Percentiles rank a stretch among this genome's conserved stretches.
These are phyloP conservation scores for Tetragonula carbonaria DNA, from an alignment of 2,888 invertebrate species.

Conservation along the genomic window DNA sequence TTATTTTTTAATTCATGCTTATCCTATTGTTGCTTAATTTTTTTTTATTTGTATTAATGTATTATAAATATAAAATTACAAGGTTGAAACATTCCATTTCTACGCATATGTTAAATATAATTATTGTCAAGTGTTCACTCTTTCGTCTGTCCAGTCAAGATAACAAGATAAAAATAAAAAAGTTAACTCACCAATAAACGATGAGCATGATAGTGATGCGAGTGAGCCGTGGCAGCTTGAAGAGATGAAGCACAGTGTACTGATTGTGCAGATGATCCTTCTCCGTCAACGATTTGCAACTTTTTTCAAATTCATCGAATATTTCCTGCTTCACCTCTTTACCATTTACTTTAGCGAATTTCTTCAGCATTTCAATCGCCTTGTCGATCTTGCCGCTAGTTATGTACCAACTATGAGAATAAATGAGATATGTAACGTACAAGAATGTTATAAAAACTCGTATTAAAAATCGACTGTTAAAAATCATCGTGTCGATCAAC, in stretches of 20 bases:
- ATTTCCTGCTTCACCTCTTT: constrained; percentile 90
- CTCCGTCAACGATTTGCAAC: constrained; percentile 88
- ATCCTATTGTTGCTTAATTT: too few species aligned
- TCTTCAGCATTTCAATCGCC: constrained; percentile 91
- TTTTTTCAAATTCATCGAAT: constrained; percentile 90
- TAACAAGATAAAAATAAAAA: background rate
- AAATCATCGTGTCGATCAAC: background rate
- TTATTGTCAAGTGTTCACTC: background rate
- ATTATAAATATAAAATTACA: too few species aligned
- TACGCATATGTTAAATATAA: background rate
- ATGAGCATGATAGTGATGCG: constrained; percentile 91
- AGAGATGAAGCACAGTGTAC: constrained; percentile 92
- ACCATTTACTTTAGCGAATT: constrained; percentile 92
- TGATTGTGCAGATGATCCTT: constrained; percentile 88
- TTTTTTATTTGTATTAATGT: background rate
- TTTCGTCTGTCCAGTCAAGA: background rate
- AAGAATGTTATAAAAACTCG: too few species aligned
- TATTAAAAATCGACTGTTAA: too few species aligned
- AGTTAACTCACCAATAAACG: constrained; percentile 88
- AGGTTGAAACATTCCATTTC: background rate
- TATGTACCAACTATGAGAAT: constrained; percentile 89
- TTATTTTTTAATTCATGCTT: too few species aligned
- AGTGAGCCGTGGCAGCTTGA: constrained; percentile 90
- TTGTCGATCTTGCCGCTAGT: constrained; percentile 93
- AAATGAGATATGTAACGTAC: background rate